Base-by-base conservation (phyloP, 2,888 invertebrate species). In the Escarpia spicata region DNA sequence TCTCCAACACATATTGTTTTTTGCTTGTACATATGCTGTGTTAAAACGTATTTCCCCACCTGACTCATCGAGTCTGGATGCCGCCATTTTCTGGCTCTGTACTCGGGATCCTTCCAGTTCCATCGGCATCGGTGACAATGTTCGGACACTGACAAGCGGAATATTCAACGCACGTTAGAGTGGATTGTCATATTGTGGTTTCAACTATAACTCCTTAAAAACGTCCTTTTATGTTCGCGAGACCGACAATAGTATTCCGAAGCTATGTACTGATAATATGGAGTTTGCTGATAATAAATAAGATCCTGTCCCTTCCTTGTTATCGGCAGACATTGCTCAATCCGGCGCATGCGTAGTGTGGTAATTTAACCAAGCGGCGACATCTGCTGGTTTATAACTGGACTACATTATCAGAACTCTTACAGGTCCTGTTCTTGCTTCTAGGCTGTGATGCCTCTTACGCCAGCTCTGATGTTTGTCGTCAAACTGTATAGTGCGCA, bases 221-320 rank as follows among this genome's bases (percentile, higher is more conserved):
- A 26, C 19, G 75, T 75, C 75, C 75, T 75, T 75, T n/a, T 15
- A 19, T 75, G 15, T 75, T 75, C 75, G 75, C 19, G 75, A 26
- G 26, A 75, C 75, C 75, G 75, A 75, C 19, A 75, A 75, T 75
- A 75, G 75, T 75, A 75, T 75, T 75, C 75, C 75, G 75, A 75
- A 6, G n/a, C 26, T 75, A 75, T n/a, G 75, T 75, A 75, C 75
- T 75, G 75, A 75, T 75, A 75, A 75, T 75, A 26, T 75, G 75
- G 75, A 75, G 75, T 75, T 75, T 75, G 75, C 75, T 75, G 75
- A 75, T 75, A 75, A 75, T 75, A 75, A 75, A 75, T 75, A 75
- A 75, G 75, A 75, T 75, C n/a, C 75, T 75, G 75, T 75, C 75
- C 75, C n/a, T n/a, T 75, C 75, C 75, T 75, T 75, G 75, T 75